Evolutionary conservation across 2,797 vertebrate genomes (phyloP).

Genomic region (Rhodeus uyekii): DNA sequence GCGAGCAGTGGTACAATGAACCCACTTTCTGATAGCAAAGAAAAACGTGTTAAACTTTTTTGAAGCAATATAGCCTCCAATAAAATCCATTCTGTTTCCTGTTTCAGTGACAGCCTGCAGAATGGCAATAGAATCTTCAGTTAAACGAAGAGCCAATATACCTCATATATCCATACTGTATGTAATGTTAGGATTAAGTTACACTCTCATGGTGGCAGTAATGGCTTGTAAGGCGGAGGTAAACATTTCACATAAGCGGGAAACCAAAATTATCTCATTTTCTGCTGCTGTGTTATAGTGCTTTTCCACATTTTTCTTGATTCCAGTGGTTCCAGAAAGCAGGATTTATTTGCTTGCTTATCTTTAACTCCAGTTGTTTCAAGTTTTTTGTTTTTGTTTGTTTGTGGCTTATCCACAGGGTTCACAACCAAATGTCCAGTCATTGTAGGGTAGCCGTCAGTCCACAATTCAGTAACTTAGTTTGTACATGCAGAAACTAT

Average conservation of each 20-base stretch:
- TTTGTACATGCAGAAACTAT: not conserved
- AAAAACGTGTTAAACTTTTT: not conserved
- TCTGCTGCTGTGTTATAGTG: not conserved
- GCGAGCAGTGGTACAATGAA: not conserved
- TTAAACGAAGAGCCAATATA: conserved; percentile 15
- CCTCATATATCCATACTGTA: conserved; percentile 17
- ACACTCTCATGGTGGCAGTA: not conserved
- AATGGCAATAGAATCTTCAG: not conserved
- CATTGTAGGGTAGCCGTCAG: not conserved
- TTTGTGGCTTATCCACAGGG: conserved; percentile 7
- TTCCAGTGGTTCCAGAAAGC: not conserved
- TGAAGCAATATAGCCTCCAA: not conserved
- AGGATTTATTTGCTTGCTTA: not conserved
- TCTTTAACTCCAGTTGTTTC: not conserved
- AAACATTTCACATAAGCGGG: not conserved
- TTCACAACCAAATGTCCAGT: not conserved
- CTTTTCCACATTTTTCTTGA: conserved; percentile 6
- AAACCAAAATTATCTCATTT: not conserved
- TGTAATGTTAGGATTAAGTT: conserved; percentile 12
- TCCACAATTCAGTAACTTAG: not conserved
- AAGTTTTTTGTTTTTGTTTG: not conserved
- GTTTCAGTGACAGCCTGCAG: not conserved
- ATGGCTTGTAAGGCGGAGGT: not conserved
- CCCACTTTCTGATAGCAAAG: not conserved
- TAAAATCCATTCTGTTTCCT: not conserved